These are phyloP conservation scores for Parazoanthus darwini DNA, from an alignment of 92 coral and sea anemone species.

Conservation along the genomic window DNA sequence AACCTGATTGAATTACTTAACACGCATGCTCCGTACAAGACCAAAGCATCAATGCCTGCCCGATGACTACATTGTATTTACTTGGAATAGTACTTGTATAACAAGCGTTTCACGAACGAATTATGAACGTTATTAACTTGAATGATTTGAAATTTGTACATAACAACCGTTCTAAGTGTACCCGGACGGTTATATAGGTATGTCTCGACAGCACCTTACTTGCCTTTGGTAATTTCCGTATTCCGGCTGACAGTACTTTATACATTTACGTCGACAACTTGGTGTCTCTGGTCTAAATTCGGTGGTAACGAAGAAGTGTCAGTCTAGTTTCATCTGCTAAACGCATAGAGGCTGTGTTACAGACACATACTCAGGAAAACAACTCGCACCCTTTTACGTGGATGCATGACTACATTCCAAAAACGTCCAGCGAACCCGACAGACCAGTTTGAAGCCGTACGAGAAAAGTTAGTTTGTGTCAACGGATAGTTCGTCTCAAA, in stretches of 20 bases:
- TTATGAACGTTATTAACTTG: slow-evolving; percentile 12
- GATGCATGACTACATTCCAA: too few species aligned
- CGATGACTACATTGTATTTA: slow-evolving; percentile 7
- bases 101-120: slow-evolving; percentile 6
- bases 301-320: too few species aligned
- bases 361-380: too few species aligned
- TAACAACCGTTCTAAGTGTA: not conserved
- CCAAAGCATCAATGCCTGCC: not conserved
- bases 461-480: too few species aligned
- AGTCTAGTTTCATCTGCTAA: too few species aligned
- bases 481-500: too few species aligned
- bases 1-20: too few species aligned
- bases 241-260: not conserved
- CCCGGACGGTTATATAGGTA: not conserved
- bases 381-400: too few species aligned
- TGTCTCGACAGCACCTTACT: not conserved
- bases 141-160: not conserved
- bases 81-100: not conserved
- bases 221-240: not conserved
- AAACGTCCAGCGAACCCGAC: too few species aligned
- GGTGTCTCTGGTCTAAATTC: not conserved
- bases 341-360: too few species aligned
- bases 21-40: not conserved
- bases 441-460: too few species aligned
- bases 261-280: too few species aligned